Evolutionary conservation across 2,888 invertebrate genomes (phyloP), one percentile per base, ranked within the genome.

Genomic region (Gymnosoma rotundatum): DNA sequence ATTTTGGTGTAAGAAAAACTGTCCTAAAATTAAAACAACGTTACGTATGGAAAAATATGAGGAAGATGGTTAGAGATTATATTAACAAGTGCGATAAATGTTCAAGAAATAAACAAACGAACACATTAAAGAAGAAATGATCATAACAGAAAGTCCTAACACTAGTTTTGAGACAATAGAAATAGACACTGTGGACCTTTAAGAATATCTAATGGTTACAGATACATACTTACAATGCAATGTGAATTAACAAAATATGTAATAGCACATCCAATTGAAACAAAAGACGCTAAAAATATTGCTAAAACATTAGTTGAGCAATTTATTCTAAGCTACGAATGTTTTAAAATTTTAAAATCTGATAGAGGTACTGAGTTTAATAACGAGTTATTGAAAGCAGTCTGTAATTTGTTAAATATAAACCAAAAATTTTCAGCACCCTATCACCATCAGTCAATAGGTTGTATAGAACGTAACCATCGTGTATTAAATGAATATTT

Each of bases 31-130:
- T 45, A 45, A 45, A 14, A 60, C 83, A 83, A 70, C 38, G 54
- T 61, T 83, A 73, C 48, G 14, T 78, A 45, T 83, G 78, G 81
- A 83, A 73, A 56, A 83, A 80, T 70, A 70, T 83, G 74, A 67
- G 45, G 5, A 75, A 81, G 56, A 78, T 86, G 80, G 70, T 86
- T 36, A 82, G 78, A 32, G 66, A 70, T 61, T 56, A 70, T 72
- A 54, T 86, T 50, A 82, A 66, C 38, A 61, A 67, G 25, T 85
- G 85, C 42, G 38, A 81, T 61, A n/a, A 12, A 56, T 87, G 85
- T 12, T 12, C n/a, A 18, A 50, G 50, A 50, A 50, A 50, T 50
- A 50, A 50, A 50, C 50, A 50, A 50, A 75, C 56, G 14, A 80
- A 45, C 52, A 80, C 36, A 76, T 50, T 21, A 72, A 56, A 80